Evolutionary conservation across 2,113 vertebrate species (phyloP).

Genomic region (Eleginops maclovinus): DNA sequence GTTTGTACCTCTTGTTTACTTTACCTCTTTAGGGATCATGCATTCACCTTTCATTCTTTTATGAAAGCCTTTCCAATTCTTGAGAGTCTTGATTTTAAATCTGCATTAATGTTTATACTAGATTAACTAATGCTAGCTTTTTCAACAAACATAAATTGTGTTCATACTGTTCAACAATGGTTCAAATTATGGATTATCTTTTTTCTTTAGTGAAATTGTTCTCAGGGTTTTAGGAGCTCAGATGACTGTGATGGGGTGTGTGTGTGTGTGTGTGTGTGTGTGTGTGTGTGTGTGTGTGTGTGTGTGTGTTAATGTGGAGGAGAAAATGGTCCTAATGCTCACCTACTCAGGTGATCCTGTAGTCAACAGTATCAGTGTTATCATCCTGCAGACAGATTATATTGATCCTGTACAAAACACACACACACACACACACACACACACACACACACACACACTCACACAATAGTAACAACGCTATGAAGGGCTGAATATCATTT

Average conservation of each 20-base stretch:
- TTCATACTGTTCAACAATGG: constrained; percentile 26
- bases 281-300: background rate
- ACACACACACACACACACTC: background rate
- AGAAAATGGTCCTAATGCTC: constrained; percentile 20
- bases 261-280: constrained; percentile 6
- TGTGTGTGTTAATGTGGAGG: constrained; percentile 2
- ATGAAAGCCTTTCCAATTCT: no score
- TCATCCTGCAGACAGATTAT: constrained; percentile 16
- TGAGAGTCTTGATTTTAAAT: no score
- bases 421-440: constrained; percentile 9
- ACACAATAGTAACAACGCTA: background rate
- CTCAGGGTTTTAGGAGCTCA: no score
- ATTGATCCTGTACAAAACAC: constrained; percentile 23
- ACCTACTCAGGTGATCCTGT: constrained; percentile 4
- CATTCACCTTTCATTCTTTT: no score
- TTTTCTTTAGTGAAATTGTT: constrained; percentile 32
- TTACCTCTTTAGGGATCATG: background rate
- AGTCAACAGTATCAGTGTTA: constrained; percentile 23
- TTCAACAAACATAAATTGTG: no score
- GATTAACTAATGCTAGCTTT: no score
- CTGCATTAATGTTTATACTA: no score
- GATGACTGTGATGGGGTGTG: no score
- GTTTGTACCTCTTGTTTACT: background rate
- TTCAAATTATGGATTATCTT: constrained; percentile 45
- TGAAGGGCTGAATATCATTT: background rate